Evolutionary conservation across 2,888 invertebrate species (phyloP).

Genomic region (Ptilodon capucinus): DNA sequence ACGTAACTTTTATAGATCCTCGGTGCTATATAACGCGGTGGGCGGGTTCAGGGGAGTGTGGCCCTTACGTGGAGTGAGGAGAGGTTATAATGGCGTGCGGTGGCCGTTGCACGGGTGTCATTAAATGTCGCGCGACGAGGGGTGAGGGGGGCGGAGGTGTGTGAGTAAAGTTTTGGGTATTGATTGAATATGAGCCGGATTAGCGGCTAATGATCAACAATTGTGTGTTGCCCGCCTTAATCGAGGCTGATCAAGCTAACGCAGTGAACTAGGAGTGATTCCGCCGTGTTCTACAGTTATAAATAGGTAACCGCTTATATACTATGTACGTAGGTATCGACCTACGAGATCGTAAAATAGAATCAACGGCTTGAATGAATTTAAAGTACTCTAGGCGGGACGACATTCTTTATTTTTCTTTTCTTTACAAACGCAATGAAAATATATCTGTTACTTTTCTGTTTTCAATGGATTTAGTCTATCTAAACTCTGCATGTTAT

Average conservation of each 20-base stretch:
- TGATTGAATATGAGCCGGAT: conserved; percentile 82
- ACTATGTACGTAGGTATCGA: conserved; percentile 21
- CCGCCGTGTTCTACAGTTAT: conserved; percentile 3
- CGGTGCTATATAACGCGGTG: conserved; percentile 83
- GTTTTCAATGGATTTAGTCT: too few relatives aligned
- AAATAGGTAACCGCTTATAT: not conserved
- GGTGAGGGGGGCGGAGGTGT: conserved; percentile 75
- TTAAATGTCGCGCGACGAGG: conserved; percentile 82
- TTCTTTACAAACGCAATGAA: not conserved
- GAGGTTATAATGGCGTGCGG: conserved; percentile 63
- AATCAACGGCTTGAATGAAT: conserved; percentile 34
- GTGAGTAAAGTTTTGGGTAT: conserved; percentile 83
- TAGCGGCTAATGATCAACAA: conserved; percentile 81
- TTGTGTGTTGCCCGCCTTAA: conserved; percentile 65
- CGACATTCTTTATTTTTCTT: not conserved
- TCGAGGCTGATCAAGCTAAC: conserved; percentile 34
- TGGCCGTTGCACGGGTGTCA: conserved; percentile 78
- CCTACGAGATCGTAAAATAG: conserved; percentile 29
- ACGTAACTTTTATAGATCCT: conserved; percentile 84
- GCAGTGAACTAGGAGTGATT: conserved; percentile 17
- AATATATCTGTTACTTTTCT: not conserved
- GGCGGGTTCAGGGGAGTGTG: conserved; percentile 68
- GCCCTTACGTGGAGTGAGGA: conserved; percentile 60
- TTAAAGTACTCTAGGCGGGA: conserved; percentile 9
- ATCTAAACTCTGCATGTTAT: too few relatives aligned